Evolutionary conservation across 2,797 vertebrate genomes (phyloP), one percentile per base, ranked within the genome.

Genomic region (Enteromius mattozi): DNA sequence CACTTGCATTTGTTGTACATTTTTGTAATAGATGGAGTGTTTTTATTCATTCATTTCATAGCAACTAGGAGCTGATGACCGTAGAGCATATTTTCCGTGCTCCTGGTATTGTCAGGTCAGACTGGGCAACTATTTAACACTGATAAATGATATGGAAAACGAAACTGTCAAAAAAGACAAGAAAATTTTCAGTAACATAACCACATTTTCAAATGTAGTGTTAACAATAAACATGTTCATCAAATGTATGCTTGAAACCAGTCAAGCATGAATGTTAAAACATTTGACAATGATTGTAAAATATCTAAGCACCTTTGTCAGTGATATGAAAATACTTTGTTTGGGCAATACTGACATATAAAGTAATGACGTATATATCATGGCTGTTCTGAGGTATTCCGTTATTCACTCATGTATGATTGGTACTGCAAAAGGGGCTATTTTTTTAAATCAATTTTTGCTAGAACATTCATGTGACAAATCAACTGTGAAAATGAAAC

Each of bases 201-300:
- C 56, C 83, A 86, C 80, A 89, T 89, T 72, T 88, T 91, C 82
- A 88, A 91, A 86, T 89, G 86, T 92, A 81, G 82, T 84, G 70
- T 86, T 91, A 91, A 91, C 91, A 89, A 92, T 93, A 91, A 94
- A 93, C 93, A 92, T 87, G 90, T 87, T 86, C 91, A 89, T 88
- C 86, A 90, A 93, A 84, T 45, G 51, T 77, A 54, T 90, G 95
- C 97, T 97, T 98, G 98, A 99, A 95, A 97, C 97, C 98, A 98
- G 97, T 98, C 97, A 98, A 98, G 97, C 96, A 91, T 91, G 88
- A 65, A 91, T 92, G 92, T 93, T 86, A 79, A 86, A 86, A 63
- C 74, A 76, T 78, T 76, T 74, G 75, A 77, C 77, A 70, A 24
- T 59, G 61, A 81, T 78, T 19, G 70, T 82, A 80, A 85, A 85